Percentiles rank a stretch among this genome's conserved stretches.
phyloP scores from a whole-genome alignment of 2,113 vertebrate species.

The Malaclemys terrapin region DNA sequence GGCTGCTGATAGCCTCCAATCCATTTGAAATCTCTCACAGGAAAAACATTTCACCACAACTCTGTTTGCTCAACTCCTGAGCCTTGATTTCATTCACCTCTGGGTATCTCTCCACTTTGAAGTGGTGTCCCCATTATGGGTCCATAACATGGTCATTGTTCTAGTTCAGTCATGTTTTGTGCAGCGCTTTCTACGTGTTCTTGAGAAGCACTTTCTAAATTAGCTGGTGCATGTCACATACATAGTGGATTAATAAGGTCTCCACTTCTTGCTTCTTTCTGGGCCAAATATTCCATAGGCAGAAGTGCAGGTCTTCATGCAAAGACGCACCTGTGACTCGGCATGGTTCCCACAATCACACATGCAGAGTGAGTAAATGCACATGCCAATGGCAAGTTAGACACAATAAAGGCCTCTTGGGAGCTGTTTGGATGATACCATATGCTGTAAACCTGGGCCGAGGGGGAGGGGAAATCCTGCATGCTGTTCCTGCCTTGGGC shows the following conservation, averaged over 20 bases:
- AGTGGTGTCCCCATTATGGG: background rate
- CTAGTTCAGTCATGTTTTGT: background rate
- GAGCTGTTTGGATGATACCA: background rate
- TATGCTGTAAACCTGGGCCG: background rate
- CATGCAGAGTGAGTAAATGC: background rate
- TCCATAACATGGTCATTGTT: background rate
- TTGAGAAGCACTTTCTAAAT: background rate
- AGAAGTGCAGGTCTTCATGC: background rate
- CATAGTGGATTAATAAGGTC: accelerated
- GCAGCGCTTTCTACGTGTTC: background rate
- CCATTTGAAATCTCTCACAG: background rate
- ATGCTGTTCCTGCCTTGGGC: background rate
- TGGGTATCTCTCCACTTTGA: background rate
- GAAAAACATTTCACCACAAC: background rate
- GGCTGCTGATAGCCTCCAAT: background rate
- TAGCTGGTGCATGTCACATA: background rate
- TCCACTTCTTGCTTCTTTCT: background rate
- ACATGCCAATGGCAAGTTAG: background rate
- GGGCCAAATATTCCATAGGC: background rate
- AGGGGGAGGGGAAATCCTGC: background rate
- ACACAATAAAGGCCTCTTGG: background rate
- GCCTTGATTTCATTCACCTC: background rate
- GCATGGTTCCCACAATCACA: background rate
- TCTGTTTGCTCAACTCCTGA: background rate
- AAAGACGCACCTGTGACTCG: background rate